Conservation (phyloP, 2,113 vertebrate species). For the Oncorhynchus gorbuscha region DNA sequence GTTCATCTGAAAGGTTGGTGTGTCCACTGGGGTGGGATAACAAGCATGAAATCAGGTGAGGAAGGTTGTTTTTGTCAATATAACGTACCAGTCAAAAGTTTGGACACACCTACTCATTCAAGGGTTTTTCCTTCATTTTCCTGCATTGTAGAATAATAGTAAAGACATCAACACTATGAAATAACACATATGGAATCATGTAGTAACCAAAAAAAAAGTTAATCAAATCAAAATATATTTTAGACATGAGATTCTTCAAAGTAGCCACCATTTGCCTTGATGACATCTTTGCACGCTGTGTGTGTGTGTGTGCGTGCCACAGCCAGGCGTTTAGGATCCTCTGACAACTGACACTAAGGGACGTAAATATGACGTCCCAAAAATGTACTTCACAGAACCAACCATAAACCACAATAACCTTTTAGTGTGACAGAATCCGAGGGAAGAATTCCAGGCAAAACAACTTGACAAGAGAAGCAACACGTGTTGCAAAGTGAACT, state of each 20-base stretch:
- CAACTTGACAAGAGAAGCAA: not conserved
- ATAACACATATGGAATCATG: too few relatives aligned
- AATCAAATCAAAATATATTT: too few relatives aligned
- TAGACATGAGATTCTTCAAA: too few relatives aligned
- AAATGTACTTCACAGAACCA: not conserved
- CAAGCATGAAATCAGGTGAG: not conserved
- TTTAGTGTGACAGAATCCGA: not conserved
- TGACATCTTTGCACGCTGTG: too few relatives aligned
- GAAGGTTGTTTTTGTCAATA: not conserved
- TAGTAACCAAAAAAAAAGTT: too few relatives aligned
- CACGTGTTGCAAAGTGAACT: not conserved
- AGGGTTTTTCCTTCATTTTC: too few relatives aligned
- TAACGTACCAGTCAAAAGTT: conserved; percentile 26
- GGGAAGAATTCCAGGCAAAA: not conserved
- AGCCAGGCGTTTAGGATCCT: conserved; percentile 5
- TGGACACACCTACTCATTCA: not conserved
- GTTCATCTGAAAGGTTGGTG: conserved; percentile 21
- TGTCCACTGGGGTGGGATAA: conserved; percentile 9
- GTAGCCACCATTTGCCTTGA: too few relatives aligned
- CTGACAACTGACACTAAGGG: conserved; percentile 9
- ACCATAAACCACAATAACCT: not conserved
- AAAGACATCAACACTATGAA: too few relatives aligned
- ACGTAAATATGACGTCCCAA: conserved; percentile 32
- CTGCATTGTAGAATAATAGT: too few relatives aligned
- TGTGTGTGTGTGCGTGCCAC: not conserved